phyloP scores from a whole-genome alignment of 1,140 invertebrate species.

The Hydropsyche tenuis region DNA sequence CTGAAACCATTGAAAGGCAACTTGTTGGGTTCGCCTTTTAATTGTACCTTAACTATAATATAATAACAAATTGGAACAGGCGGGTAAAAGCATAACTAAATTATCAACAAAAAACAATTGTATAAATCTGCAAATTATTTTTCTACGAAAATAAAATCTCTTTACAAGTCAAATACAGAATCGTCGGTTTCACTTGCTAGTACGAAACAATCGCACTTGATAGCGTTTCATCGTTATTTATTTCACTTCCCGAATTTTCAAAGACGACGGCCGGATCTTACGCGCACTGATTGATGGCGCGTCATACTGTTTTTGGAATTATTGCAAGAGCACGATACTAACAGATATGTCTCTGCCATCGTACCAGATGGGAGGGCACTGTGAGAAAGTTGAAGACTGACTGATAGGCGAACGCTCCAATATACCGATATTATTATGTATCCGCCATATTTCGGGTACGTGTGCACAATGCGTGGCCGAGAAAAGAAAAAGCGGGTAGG shows the following conservation, averaged over 20 bases:
- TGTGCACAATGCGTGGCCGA: not conserved
- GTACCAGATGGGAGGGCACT: conserved; percentile 37
- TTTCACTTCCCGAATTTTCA: conserved; percentile 18
- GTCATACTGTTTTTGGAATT: conserved; percentile 45
- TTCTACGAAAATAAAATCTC: too few relatives aligned
- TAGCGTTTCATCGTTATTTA: conserved; percentile 20
- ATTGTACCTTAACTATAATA: too few relatives aligned
- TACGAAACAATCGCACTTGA: conserved; percentile 44
- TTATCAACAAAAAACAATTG: too few relatives aligned
- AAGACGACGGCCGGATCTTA: conserved; percentile 21
- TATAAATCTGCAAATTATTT: too few relatives aligned
- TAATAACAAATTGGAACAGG: too few relatives aligned
- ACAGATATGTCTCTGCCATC: conserved; percentile 48
- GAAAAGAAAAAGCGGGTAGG: conserved; percentile 16
- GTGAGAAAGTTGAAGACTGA: conserved; percentile 44
- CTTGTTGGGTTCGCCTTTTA: too few relatives aligned
- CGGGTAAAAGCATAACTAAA: too few relatives aligned
- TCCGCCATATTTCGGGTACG: too few relatives aligned
- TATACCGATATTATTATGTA: not conserved
- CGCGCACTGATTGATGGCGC: conserved; percentile 40
- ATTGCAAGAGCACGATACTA: conserved; percentile 47
- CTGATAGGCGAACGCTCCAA: conserved; percentile 16
- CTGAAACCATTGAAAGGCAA: too few relatives aligned
- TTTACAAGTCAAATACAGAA: too few relatives aligned
- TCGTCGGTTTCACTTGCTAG: too few relatives aligned